Conservation (phyloP, 1,140 invertebrate species). For the Cherax quadricarinatus region DNA sequence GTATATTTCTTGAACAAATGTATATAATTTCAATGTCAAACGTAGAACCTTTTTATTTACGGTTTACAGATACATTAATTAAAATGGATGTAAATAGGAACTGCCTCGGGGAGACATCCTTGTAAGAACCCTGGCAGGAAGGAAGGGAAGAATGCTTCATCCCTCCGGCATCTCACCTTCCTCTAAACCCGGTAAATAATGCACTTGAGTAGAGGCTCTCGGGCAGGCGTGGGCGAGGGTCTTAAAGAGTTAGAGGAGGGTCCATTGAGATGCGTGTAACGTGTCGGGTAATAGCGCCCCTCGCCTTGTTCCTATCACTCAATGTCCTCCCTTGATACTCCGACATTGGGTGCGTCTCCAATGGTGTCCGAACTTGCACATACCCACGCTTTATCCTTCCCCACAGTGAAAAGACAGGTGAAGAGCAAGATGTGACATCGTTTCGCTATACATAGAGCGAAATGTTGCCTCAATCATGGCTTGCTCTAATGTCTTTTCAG, state of each 20-base stretch:
- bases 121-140: too few species aligned
- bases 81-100: too few species aligned
- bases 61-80: too few species aligned
- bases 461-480: too few species aligned
- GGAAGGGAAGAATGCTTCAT: not conserved
- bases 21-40: too few species aligned
- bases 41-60: too few species aligned
- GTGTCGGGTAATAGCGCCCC: conserved; percentile 50
- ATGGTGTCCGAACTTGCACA: conserved; percentile 19
- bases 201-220: not conserved
- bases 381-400: not conserved
- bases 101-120: too few species aligned
- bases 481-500: too few species aligned
- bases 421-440: conserved; percentile 3
- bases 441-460: too few species aligned
- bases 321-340: conserved; percentile 53
- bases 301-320: conserved; percentile 62
- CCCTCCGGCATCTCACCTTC: not conserved
- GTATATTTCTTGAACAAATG: too few species aligned
- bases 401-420: not conserved
- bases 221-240: not conserved
- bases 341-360: conserved; percentile 29
- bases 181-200: not conserved
- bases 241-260: conserved; percentile 47
- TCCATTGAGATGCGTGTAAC: conserved; percentile 64